Conservation (phyloP, 1,140 invertebrate genomes). For the Drosophila kepulauana region DNA sequence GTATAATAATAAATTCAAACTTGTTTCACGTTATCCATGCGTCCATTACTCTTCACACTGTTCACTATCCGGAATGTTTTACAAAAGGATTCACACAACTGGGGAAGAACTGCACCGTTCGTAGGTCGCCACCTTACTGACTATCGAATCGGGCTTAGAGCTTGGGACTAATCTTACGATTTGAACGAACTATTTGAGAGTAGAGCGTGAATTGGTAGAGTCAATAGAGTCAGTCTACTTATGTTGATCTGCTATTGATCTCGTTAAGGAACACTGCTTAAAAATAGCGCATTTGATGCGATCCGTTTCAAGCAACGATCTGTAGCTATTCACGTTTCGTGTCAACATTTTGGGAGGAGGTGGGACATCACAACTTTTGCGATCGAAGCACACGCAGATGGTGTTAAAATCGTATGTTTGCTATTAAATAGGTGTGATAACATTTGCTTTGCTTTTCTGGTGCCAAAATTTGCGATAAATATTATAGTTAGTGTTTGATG, state of each 20-base stretch:
- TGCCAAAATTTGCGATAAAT: slow-evolving; percentile 70
- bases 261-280: slow-evolving; percentile 72
- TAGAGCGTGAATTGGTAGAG: slow-evolving; percentile 54
- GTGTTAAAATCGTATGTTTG: slow-evolving; percentile 70
- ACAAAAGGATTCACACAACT: slow-evolving; percentile 20
- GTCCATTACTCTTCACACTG: slow-evolving; percentile 49
- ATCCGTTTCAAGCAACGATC: slow-evolving; percentile 6
- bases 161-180: slow-evolving; percentile 48
- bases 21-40: slow-evolving; percentile 59
- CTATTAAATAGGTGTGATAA: slow-evolving; percentile 36
- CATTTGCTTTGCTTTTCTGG: slow-evolving; percentile 59
- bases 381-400: slow-evolving; percentile 37
- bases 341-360: slow-evolving; percentile 22
- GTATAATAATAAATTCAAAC: slow-evolving; percentile 4
- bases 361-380: slow-evolving; percentile 22
- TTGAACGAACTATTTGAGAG: slow-evolving; percentile 23
- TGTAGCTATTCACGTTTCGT: slow-evolving; percentile 38
- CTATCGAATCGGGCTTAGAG: not conserved
- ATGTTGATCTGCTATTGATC: slow-evolving; percentile 61
- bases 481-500: slow-evolving; percentile 57
- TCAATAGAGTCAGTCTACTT: slow-evolving; percentile 52
- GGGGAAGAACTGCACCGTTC: slow-evolving; percentile 55
- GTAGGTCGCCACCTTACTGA: slow-evolving; percentile 58
- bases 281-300: slow-evolving; percentile 57
- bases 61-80: not conserved